Base-by-base conservation (phyloP, 2,797 vertebrate genomes). In the Crenuchus spilurus region DNA sequence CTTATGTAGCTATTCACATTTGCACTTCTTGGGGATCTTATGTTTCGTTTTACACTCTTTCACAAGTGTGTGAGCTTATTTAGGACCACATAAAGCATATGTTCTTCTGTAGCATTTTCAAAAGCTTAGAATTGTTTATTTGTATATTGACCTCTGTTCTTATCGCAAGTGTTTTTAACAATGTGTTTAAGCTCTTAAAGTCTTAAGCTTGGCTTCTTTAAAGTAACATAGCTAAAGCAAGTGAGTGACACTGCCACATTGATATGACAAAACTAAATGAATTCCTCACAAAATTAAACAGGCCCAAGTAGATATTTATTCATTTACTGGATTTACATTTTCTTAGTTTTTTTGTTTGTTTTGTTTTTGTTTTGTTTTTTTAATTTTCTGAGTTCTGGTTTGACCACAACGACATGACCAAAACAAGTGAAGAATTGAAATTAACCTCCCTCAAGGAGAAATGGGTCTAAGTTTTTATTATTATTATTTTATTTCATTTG, bases 371-470 rank as follows among this genome's bases (percentile, higher is more conserved):
- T n/a, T n/a, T n/a, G n/a, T n/a, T n/a, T n/a, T n/a, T n/a, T n/a
- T n/a, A n/a, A n/a, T n/a, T n/a, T n/a, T n/a, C n/a, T n/a, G n/a
- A n/a, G n/a, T n/a, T n/a, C n/a, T n/a, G n/a, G n/a, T n/a, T n/a
- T n/a, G n/a, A n/a, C n/a, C n/a, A n/a, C n/a, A n/a, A n/a, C n/a
- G 14, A n/a, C 41, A 44, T 44, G 41, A 6, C 10, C 63, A n/a
- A 76, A 84, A 78, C 49, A 31, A 58, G 82, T 6, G 66, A 58
- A 52, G 20, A 51, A 61, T 83, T 74, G 54, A 80, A 52, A 33
- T 28, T 55, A 62, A 26, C 24, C 69, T n/a, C 28, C 76, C 72
- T 80, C 18, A 74, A 78, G 75, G 78, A 76, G 80, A 44, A 83
- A 68, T 37, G 63, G 48, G 49, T 67, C 28, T 48, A 6, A 64